phyloP scores from a whole-genome alignment of 2,113 vertebrate species.

The Melanerpes formicivorus region DNA sequence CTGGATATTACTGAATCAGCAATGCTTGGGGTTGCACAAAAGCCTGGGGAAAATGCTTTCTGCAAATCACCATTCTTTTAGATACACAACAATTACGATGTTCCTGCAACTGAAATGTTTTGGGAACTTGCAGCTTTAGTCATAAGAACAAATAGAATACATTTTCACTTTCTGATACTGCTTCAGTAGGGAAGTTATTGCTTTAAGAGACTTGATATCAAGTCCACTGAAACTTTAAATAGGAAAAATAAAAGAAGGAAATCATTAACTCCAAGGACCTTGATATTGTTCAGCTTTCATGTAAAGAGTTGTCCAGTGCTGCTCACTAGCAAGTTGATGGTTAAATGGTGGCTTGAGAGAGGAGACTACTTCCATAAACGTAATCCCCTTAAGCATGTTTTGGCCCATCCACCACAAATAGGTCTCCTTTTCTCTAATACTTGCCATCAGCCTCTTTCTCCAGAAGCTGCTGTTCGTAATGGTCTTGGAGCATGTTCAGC shows the following conservation, averaged over 20 bases:
- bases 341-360: neutral
- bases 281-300: neutral
- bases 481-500: neutral
- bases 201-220: neutral
- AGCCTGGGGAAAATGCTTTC: neutral
- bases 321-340: neutral
- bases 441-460: neutral
- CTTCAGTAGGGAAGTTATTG: neutral
- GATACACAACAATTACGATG: neutral
- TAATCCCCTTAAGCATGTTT: neutral
- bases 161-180: neutral
- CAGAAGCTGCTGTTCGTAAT: neutral
- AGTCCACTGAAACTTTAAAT: neutral
- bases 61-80: fast-evolving
- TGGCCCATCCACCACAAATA: neutral
- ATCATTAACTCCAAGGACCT: neutral
- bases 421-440: neutral
- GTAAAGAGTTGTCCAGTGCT: neutral
- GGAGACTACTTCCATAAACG: neutral
- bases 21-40: neutral
- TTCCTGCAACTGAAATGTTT: neutral
- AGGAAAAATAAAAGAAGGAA: neutral
- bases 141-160: neutral
- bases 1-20: neutral
- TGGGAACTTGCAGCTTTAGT: neutral